Base-by-base conservation (phyloP, 2,888 invertebrate species). In the Caenorhabditis doughertyi region DNA sequence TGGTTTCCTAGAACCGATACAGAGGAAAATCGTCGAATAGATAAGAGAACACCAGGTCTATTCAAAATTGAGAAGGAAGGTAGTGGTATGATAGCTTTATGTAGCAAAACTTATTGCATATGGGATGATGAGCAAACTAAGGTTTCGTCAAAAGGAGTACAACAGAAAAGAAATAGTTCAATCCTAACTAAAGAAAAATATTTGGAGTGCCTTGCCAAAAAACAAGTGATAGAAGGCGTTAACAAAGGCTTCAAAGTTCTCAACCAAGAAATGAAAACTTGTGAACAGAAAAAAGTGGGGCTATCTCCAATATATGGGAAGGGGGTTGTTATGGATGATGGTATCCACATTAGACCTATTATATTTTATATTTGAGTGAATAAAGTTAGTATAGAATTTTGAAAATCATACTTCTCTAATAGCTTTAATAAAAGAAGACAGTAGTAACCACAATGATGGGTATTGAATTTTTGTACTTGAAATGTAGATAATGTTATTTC, bases 271-370 rank as follows among this genome's bases (percentile, higher is more conserved):
- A 83, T 83, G 79, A 83, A 83, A 70, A 83, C 83, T 74, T 83
- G 80, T 74, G 80, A 83, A 80, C 68, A 72, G 49, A 83, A 39
- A 67, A 83, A 80, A 65, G 80, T 62, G 42, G 83, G 68, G 13
- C 62, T 83, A 74, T 80, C 83, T 55, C 83, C 83, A 39, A 55
- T 83, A 49, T 83, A 80, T 83, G 51, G 68, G 64, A 80, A 83
- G 80, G 79, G 79, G 35, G 80, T 83, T 70, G 83, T 83, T 53
- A 80, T 83, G 79, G 79, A 74, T 80, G 79, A 83, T 74, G 83
- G 83, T n/a, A 74, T 83, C 68, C 83, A 83, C 72, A 77, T 81
- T 49, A 81, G 79, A 79, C 79, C 79, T 44, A 79, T 79, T 79
- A 79, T 42, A 42, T 42, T 42, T 42, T n/a, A n/a, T n/a, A n/a